Evolutionary conservation across 2,888 invertebrate species (phyloP).

Genomic region (Ceriagrion tenellum): DNA sequence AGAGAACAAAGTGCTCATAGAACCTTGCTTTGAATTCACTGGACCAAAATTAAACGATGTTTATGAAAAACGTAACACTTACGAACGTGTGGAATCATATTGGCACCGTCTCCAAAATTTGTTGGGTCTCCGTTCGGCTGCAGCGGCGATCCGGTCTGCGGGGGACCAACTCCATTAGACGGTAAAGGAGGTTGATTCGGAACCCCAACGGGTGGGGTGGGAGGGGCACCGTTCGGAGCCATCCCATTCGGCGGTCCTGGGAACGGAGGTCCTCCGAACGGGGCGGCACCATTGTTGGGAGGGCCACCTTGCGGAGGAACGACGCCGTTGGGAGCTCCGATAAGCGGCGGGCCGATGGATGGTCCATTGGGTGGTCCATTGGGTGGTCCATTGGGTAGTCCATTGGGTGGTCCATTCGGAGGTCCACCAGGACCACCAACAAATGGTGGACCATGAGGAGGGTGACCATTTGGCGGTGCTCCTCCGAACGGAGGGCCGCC

Average conservation of each 20-base stretch:
- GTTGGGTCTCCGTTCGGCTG: background rate
- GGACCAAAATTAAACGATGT: too few relatives aligned
- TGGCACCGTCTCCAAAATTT: background rate
- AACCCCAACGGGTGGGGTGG: background rate
- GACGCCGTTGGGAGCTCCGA: background rate
- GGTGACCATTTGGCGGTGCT: background rate
- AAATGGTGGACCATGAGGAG: background rate
- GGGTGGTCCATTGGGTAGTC: too few relatives aligned
- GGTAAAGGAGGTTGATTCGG: background rate
- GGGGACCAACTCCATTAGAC: background rate
- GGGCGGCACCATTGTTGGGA: background rate
- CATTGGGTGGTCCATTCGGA: too few relatives aligned
- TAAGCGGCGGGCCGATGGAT: background rate
- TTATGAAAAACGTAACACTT: background rate
- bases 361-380: too few relatives aligned
- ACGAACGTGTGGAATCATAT: slow-evolving; percentile 5
- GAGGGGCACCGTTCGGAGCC: background rate
- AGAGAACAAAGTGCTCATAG: too few relatives aligned
- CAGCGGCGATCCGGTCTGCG: background rate
- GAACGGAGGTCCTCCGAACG: background rate
- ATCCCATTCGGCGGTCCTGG: background rate
- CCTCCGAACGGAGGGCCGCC: background rate
- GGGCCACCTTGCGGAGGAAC: background rate
- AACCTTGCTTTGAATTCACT: too few relatives aligned
- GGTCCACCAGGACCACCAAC: too few relatives aligned